Conservation (phyloP, 2,113 vertebrate genomes). For the Propithecus coquereli region DNA sequence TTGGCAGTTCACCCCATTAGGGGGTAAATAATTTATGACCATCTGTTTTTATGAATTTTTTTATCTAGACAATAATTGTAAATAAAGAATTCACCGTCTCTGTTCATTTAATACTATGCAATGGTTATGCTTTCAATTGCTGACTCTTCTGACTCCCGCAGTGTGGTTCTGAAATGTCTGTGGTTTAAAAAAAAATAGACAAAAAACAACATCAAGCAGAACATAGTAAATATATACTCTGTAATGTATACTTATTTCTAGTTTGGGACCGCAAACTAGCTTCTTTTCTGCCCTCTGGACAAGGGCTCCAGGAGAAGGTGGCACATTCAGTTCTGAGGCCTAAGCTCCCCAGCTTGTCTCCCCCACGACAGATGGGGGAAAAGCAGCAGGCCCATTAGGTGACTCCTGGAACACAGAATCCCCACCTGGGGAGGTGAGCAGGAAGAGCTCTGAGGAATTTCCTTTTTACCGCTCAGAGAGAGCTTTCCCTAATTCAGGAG, state of each 20-base stretch:
- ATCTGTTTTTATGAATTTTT: conserved; percentile 99
- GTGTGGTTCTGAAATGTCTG: conserved; percentile 95
- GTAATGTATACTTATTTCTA: conserved; percentile 93
- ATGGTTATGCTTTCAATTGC: conserved; percentile 97
- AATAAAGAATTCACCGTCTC: conserved; percentile 99
- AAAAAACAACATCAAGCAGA: neutral
- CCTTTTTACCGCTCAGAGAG: neutral
- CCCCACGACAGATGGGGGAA: neutral
- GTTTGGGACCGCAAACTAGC: conserved; percentile 87
- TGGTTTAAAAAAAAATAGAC: conserved; percentile 86
- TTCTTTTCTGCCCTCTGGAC: conserved; percentile 86
- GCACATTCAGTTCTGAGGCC: conserved; percentile 74
- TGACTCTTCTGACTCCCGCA: conserved; percentile 86
- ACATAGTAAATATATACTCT: conserved; percentile 78
- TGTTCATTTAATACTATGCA: conserved; percentile 99
- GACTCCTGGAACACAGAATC: neutral
- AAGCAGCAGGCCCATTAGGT: no score
- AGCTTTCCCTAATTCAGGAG: neutral
- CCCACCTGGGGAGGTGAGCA: neutral
- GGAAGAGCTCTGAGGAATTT: neutral
- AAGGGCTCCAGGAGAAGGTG: conserved; percentile 88
- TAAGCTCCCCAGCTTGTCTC: conserved; percentile 80
- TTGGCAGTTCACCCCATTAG: conserved; percentile 95
- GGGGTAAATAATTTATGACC: conserved; percentile 96
- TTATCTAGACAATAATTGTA: conserved; percentile 99